Base-by-base conservation (phyloP, 2,797 vertebrate species). In the Scleropages formosus region DNA sequence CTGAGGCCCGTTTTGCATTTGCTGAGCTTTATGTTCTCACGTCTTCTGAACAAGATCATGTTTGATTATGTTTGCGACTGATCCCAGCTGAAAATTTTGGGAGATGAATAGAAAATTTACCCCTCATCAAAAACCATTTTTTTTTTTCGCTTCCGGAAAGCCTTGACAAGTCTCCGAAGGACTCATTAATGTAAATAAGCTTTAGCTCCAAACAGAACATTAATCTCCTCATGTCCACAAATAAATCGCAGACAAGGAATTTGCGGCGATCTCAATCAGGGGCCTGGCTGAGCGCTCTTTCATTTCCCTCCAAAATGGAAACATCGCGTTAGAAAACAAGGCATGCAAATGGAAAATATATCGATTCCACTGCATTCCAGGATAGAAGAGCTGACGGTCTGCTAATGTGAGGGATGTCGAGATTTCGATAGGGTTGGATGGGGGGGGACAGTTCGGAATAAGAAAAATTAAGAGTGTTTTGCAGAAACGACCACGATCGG, bases 181-280 rank as follows among this genome's bases (percentile, higher is more conserved):
- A 51, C 46, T 71, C 59, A 72, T 72, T 77, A 77, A 77, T 72
- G 68, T 70, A 77, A 72, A 77, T 77, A 77, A 65, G 67, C 49
- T 71, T 71, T 51, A 60, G 49, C 49, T 16, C 31, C 61, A 61
- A 69, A 26, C 66, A 69, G 51, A 65, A 68, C 66, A 69, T 69
- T 53, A 68, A 69, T 75, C 74, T 69, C 22, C 39, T 64, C 20
- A 8, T 75, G 27, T 58, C 51, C n/a, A 26, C 53, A 67, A 67
- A 66, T 75, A 75, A 64, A 27, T 26, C 12, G 27, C 44, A 44
- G 49, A 59, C 39, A 67, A 53, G 0, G 39, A 60, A 65, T 64
- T 67, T 20, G 47, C 15, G 46, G 15, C 60, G 49, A 74, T 56
- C 49, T 46, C 49, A 1, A 9, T 67, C 31, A 46, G 64, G 49